Conservation (phyloP, 2,797 vertebrate genomes). For the Gymnoscopelus microlampas region DNA sequence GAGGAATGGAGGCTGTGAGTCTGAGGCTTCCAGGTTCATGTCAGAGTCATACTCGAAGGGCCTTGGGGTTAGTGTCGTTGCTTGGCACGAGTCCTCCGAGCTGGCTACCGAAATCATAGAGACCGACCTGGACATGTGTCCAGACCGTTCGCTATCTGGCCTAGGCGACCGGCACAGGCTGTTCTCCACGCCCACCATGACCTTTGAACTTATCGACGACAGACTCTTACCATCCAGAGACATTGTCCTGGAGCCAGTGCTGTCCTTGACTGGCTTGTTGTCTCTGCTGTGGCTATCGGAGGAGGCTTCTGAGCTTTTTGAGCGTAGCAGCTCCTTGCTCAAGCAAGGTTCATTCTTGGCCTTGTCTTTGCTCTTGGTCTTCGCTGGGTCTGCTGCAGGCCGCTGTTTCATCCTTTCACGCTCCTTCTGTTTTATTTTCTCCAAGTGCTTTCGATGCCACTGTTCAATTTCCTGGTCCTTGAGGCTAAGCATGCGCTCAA, state of each 20-base stretch:
- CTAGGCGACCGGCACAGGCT: slow-evolving; percentile 89
- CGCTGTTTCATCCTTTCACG: slow-evolving; percentile 92
- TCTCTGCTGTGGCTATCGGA: slow-evolving; percentile 86
- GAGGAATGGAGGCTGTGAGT: slow-evolving; percentile 92
- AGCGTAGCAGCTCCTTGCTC: slow-evolving; percentile 91
- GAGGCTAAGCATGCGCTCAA: slow-evolving; percentile 98
- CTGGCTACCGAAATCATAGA: slow-evolving; percentile 94
- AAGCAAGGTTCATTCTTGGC: slow-evolving; percentile 83
- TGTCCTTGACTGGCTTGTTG: slow-evolving; percentile 88
- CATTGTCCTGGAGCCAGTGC: slow-evolving; percentile 82
- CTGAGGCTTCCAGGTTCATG: slow-evolving; percentile 88
- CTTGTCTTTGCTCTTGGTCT: slow-evolving; percentile 89
- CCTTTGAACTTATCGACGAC: slow-evolving; percentile 78
- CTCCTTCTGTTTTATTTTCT: slow-evolving; percentile 99
- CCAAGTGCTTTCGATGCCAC: slow-evolving; percentile 97
- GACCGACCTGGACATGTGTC: slow-evolving; percentile 90
- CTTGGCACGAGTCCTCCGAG: slow-evolving; percentile 94
- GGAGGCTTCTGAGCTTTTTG: slow-evolving; percentile 90
- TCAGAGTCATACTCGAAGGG: slow-evolving; percentile 92
- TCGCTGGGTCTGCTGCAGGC: slow-evolving; percentile 84
- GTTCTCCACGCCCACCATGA: slow-evolving; percentile 85
- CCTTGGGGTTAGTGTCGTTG: slow-evolving; percentile 87
- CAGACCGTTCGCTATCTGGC: slow-evolving; percentile 88
- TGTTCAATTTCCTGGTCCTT: slow-evolving; percentile 99
- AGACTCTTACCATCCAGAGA: slow-evolving; percentile 89